Evolutionary conservation across 2,113 vertebrate species (phyloP), one percentile per base, ranked within the genome.

Genomic region (Trogon surrucura): DNA sequence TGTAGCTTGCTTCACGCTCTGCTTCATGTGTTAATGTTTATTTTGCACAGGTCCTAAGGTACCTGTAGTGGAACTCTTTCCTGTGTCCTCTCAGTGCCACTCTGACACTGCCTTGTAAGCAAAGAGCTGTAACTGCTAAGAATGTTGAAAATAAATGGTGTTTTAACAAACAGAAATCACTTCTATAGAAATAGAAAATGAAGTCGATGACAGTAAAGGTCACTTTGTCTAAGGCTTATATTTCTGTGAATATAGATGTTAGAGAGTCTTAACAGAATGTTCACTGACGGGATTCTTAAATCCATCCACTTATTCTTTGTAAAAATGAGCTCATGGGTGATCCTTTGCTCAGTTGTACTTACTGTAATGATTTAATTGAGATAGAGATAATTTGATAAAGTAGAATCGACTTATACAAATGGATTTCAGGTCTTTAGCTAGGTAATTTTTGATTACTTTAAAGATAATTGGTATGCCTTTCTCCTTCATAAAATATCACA

Each of bases 311-410:
- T 80, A 18, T 3, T 83, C 38, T 30, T 85, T 92, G 74, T 67
- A 67, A 61, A 96, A 93, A 89, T 67, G 74, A 93, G 25, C 32
- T 61, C 65, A 56, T 67, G 38, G 30, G 32, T 82, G 85, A 95
- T 87, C n/a, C 32, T 88, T 82, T 74, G n/a, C 74, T 95, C 51
- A 72, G 84, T 88, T 92, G 45, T 77, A 34, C 79, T 86, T 91
- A 13, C 67, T 83, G 34, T 80, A 92, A 86, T 93, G 54, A 75
- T 22, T 95, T 95, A 85, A 77, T 85, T 88, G 91, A 85, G 8
- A 47, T 73, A 93, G 64, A 65, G 41, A 75, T 74, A 88, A 96
- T 80, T 81, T 91, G 41, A 90, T 90, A 89, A 95, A 92, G 36
- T 89, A 57, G 57, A 80, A 16, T 54, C 3, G 10, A 88, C 51